phyloP scores from a whole-genome alignment of 2,888 invertebrate genomes.

The Drosophila koepferae region DNA sequence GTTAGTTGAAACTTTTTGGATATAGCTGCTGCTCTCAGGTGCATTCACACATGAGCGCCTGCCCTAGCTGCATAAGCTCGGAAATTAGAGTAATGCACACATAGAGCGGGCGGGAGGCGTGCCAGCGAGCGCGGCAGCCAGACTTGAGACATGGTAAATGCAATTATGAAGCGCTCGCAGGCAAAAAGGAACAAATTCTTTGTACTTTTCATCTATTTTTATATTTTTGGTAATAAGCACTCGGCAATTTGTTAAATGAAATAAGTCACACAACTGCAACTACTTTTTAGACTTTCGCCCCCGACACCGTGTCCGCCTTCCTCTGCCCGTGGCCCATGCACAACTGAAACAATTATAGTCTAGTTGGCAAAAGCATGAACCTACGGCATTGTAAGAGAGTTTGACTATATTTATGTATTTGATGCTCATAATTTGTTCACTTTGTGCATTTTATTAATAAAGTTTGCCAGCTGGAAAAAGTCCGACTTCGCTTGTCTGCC shows the following conservation, averaged over 20 bases:
- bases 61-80: constrained; percentile 46
- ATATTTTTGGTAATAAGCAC: constrained; percentile 69
- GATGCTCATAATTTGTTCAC: constrained; percentile 69
- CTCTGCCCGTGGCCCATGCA: too few relatives aligned
- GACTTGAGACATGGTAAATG: constrained; percentile 57
- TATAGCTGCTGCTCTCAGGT: constrained; percentile 61
- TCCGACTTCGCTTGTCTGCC: constrained; percentile 44
- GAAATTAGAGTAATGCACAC: constrained; percentile 61
- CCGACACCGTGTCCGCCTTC: neutral
- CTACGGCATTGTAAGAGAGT: constrained; percentile 48
- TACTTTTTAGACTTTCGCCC: constrained; percentile 20
- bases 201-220: neutral
- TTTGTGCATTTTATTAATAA: constrained; percentile 78
- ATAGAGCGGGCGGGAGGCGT: neutral
- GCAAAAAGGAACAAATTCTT: constrained; percentile 23
- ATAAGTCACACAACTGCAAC: constrained; percentile 44
- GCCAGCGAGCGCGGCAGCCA: constrained; percentile 6
- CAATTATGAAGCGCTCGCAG: constrained; percentile 71
- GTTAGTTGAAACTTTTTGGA: constrained; percentile 51
- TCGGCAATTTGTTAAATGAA: constrained; percentile 64
- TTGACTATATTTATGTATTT: constrained; percentile 58
- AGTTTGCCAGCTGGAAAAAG: constrained; percentile 51
- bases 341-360: constrained; percentile 6
- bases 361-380: constrained; percentile 46
- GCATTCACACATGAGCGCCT: constrained; percentile 74